Conservation (phyloP, 2,797 vertebrate genomes). For the Malacoraja senta region DNA sequence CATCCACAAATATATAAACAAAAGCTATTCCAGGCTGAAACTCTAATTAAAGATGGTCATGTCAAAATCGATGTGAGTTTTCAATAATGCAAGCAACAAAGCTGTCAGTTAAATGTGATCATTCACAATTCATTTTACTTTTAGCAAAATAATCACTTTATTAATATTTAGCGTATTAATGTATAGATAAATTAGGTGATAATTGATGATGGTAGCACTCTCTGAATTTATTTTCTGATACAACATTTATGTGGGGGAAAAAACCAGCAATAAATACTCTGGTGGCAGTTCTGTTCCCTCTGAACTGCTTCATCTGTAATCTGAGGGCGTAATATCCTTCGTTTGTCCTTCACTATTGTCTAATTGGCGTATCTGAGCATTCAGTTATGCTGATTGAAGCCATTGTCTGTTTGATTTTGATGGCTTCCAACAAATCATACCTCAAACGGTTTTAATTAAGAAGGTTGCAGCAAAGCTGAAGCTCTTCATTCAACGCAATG, state of each 20-base stretch:
- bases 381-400: conserved; percentile 37
- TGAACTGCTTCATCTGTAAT: conserved; percentile 34
- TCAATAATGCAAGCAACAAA: background rate
- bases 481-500: background rate
- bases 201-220: background rate
- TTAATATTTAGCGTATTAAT: background rate
- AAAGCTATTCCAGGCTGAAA: background rate
- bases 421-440: conserved; percentile 20
- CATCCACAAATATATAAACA: background rate
- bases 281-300: background rate
- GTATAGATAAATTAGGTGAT: background rate
- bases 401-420: conserved; percentile 35
- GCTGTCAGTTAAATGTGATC: background rate
- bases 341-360: conserved; percentile 1
- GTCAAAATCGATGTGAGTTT: background rate
- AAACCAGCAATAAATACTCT: background rate
- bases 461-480: background rate
- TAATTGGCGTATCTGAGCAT: conserved; percentile 30
- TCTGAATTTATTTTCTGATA: background rate
- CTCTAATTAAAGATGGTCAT: background rate
- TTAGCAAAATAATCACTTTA: background rate
- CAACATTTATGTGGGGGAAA: background rate
- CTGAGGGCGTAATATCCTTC: conserved; percentile 25
- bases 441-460: conserved; percentile 36
- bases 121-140: background rate